These are phyloP conservation scores for Pocillopora meandrina DNA, from an alignment of 92 coral and sea anemone species.

Conservation along the genomic window DNA sequence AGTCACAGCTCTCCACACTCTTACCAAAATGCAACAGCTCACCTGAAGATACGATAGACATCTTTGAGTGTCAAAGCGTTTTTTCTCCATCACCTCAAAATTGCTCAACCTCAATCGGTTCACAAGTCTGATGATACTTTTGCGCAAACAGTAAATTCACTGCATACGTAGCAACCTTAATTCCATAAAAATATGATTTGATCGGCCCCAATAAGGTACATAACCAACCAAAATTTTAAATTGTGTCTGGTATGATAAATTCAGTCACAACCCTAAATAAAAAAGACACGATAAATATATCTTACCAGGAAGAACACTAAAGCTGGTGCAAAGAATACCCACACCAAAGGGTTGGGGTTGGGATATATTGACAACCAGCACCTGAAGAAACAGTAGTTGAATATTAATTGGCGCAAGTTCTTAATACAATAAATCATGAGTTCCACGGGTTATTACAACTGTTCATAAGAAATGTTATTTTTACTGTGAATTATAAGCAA, in stretches of 20 bases:
- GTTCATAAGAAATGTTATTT: too few relatives aligned
- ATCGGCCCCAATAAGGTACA: too few relatives aligned
- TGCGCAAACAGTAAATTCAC: too few relatives aligned
- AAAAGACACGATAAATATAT: not conserved
- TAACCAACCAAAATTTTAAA: too few relatives aligned
- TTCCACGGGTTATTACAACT: not conserved
- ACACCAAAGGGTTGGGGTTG: conserved; percentile 36
- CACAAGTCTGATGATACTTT: not conserved
- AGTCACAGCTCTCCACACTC: conserved; percentile 72
- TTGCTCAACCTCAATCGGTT: not conserved
- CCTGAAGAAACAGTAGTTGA: conserved; percentile 28
- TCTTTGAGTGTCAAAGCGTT: too few relatives aligned
- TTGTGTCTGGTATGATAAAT: too few relatives aligned
- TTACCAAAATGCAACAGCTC: conserved; percentile 55
- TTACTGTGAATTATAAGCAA: too few relatives aligned
- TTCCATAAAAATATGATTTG: too few relatives aligned
- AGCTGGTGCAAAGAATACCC: conserved; percentile 79
- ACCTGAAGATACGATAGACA: conserved; percentile 25
- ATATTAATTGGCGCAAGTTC: not conserved
- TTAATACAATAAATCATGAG: not conserved
- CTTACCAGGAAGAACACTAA: conserved; percentile 65
- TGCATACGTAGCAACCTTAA: too few relatives aligned
- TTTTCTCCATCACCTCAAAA: too few relatives aligned
- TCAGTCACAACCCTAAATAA: too few relatives aligned
- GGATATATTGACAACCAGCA: conserved; percentile 73